phyloP scores from a whole-genome alignment of 2,888 invertebrate genomes.

The Euzetes globulus region DNA sequence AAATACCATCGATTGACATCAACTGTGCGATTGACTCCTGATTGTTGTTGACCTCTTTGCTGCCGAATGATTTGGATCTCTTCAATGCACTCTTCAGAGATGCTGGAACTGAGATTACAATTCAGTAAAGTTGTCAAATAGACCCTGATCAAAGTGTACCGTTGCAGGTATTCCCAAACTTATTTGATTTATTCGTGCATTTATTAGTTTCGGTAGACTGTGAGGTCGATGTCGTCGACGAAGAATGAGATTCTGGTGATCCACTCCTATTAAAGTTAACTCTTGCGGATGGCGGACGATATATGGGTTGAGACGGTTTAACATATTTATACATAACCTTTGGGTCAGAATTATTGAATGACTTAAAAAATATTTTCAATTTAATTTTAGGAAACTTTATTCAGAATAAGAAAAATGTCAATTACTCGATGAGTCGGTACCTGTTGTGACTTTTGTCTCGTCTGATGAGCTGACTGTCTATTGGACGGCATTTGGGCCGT shows the following conservation, averaged over 20 bases:
- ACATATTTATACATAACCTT: constrained; percentile 26
- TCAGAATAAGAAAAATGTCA: neutral
- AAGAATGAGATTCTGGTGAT: constrained; percentile 31
- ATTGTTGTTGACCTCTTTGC: constrained; percentile 25
- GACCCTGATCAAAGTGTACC: too few relatives aligned
- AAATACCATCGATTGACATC: constrained; percentile 30
- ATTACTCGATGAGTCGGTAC: neutral
- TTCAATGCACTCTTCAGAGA: constrained; percentile 40
- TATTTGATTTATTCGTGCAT: neutral
- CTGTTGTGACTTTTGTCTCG: constrained; percentile 7
- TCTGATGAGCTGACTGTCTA: neutral
- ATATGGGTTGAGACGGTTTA: constrained; percentile 33
- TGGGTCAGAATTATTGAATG: neutral
- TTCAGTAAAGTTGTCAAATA: too few relatives aligned
- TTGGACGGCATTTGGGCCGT: neutral
- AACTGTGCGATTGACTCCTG: constrained; percentile 7
- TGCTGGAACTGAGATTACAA: constrained; percentile 17
- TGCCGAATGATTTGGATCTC: constrained; percentile 42
- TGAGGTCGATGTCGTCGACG: constrained; percentile 7
- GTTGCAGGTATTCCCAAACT: neutral
- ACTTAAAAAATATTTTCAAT: neutral
- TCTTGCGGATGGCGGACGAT: constrained; percentile 36
- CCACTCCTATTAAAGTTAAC: neutral
- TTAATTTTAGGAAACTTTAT: neutral
- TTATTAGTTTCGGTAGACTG: neutral